phyloP scores from a whole-genome alignment of 2,113 vertebrate species.

The Protobothrops flavoviridis region DNA sequence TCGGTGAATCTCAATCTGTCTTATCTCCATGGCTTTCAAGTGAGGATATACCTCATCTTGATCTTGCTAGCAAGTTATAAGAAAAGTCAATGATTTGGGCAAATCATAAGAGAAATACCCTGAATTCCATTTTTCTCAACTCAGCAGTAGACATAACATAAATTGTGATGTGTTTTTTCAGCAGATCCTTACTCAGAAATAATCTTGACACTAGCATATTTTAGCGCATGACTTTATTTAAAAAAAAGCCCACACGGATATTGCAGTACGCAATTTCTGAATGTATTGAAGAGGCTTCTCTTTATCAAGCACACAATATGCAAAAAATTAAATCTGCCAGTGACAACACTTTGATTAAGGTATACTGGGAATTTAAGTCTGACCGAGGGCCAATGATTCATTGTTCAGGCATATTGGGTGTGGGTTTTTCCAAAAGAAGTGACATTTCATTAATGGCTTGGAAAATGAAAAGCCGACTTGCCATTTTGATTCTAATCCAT shows the following conservation, averaged over 20 bases:
- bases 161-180: background rate
- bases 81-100: background rate
- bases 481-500: background rate
- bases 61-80: background rate
- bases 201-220: background rate
- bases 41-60: background rate
- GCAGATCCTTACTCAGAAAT: background rate
- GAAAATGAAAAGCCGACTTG: background rate
- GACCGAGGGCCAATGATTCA: background rate
- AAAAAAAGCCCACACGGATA: background rate
- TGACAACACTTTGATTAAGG: background rate
- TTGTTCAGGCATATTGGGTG: background rate
- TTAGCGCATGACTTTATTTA: background rate
- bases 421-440: background rate
- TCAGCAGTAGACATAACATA: background rate
- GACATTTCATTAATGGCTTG: background rate
- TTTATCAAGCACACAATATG: background rate
- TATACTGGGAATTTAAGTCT: background rate
- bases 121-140: constrained; percentile 25
- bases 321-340: background rate
- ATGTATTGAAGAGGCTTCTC: background rate
- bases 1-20: background rate
- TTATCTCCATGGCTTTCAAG: background rate
- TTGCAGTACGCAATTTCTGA: background rate
- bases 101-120: constrained; percentile 23